Evolutionary conservation across 2,888 invertebrate species (phyloP).

Genomic region (Sphecodes monilicornis): DNA sequence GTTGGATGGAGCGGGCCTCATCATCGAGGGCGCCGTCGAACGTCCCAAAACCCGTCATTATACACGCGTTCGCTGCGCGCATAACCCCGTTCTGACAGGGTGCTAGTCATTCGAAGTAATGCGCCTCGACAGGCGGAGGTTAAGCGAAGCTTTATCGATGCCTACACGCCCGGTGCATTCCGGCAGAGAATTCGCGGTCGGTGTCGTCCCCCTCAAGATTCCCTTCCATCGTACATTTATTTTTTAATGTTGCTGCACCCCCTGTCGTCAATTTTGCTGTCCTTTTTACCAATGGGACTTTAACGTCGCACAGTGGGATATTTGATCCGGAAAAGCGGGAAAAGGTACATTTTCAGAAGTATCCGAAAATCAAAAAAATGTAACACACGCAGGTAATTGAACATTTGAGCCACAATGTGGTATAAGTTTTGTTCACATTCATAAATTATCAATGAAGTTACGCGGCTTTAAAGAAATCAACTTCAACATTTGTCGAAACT

Average conservation of each 20-base stretch:
- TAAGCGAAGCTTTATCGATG: constrained; percentile 72
- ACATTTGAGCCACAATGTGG: too few species aligned
- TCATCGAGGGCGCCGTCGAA: constrained; percentile 59
- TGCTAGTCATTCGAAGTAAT: constrained; percentile 78
- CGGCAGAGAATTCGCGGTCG: constrained; percentile 16
- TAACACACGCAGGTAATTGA: too few species aligned
- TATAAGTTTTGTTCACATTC: too few species aligned
- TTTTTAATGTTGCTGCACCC: neutral
- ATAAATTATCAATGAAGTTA: too few species aligned
- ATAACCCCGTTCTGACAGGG: constrained; percentile 71
- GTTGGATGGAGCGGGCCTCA: constrained; percentile 52
- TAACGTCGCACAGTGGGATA: too few species aligned
- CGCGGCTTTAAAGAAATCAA: too few species aligned
- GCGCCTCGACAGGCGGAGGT: constrained; percentile 68
- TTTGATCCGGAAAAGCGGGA: too few species aligned
- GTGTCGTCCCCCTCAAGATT: neutral
- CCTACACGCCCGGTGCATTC: constrained; percentile 48
- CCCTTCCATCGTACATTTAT: neutral
- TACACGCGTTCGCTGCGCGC: constrained; percentile 67
- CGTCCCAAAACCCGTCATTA: constrained; percentile 76
- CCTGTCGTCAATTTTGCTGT: neutral
- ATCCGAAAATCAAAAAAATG: too few species aligned
- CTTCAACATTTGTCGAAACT: too few species aligned
- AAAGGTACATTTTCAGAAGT: too few species aligned
- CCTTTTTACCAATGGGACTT: neutral